Conservation (phyloP, 2,888 invertebrate genomes). For the Hydrotaea diabolus region DNA sequence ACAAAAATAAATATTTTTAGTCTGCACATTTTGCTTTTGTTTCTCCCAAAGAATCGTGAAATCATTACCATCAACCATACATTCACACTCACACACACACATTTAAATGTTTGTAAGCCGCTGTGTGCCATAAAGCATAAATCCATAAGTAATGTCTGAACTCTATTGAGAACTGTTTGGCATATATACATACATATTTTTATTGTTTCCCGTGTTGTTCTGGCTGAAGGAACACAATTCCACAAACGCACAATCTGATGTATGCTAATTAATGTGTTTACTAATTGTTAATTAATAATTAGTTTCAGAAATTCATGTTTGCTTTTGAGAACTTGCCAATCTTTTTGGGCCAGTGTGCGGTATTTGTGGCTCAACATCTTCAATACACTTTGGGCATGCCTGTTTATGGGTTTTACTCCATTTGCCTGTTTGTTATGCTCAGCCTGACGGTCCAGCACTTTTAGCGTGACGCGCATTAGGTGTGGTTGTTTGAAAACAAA, state of each 20-base stretch:
- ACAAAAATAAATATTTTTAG: slow-evolving; percentile 5
- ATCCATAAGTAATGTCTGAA: neutral
- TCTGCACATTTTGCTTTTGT: neutral
- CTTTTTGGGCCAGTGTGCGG: neutral
- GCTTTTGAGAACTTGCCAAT: neutral
- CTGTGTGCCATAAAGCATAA: no score
- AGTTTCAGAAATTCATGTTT: neutral
- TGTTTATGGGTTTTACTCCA: no score
- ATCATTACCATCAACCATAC: slow-evolving; percentile 47
- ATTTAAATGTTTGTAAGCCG: neutral
- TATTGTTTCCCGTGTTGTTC: neutral
- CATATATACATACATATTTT: neutral
- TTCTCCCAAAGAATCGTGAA: slow-evolving; percentile 39
- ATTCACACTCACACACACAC: slow-evolving; percentile 18
- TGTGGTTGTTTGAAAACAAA: neutral
- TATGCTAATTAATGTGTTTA: slow-evolving; percentile 2
- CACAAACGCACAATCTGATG: neutral
- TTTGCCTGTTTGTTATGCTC: no score
- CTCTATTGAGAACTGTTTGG: slow-evolving; percentile 1
- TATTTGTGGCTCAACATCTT: neutral
- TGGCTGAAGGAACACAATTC: neutral
- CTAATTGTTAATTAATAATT: slow-evolving; percentile 1
- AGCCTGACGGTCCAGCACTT: no score
- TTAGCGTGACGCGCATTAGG: no score
- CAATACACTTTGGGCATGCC: no score